These are phyloP conservation scores for Mylabris phalerata DNA, from an alignment of 1,140 invertebrate genomes.

Conservation along the genomic window DNA sequence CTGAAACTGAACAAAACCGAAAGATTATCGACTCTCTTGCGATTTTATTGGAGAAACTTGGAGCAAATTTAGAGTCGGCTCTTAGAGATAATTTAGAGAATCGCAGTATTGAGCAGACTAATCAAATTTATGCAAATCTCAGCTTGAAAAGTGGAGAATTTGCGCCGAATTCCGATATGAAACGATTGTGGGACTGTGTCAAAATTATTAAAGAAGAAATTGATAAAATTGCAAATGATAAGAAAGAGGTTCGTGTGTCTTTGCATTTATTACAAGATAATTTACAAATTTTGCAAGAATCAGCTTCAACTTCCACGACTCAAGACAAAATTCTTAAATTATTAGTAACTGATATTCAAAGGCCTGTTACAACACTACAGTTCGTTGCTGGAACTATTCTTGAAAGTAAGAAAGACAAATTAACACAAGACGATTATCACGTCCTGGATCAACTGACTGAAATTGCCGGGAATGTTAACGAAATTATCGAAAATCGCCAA, in stretches of 20 bases:
- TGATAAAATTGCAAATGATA: constrained; percentile 7
- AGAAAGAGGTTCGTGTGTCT: neutral
- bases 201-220: constrained; percentile 13
- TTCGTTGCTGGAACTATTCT: constrained; percentile 35
- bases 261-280: constrained; percentile 37
- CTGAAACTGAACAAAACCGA: neutral
- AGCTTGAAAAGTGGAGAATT: neutral
- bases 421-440: constrained; percentile 31
- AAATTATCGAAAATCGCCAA: constrained; percentile 23
- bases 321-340: constrained; percentile 31
- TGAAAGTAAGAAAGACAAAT: constrained; percentile 33
- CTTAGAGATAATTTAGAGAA: too few species aligned
- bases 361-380: constrained; percentile 34
- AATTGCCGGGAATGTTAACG: constrained; percentile 16
- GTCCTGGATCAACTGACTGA: constrained; percentile 26
- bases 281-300: constrained; percentile 33
- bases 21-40: too few species aligned
- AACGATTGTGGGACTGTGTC: neutral
- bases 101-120: neutral
- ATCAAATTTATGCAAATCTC: neutral
- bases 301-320: constrained; percentile 18
- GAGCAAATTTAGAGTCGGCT: too few species aligned
- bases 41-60: too few species aligned
- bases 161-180: neutral
- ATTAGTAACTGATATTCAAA: constrained; percentile 28